phyloP scores from a whole-genome alignment of 2,888 invertebrate genomes.

The Torymus auratus region DNA sequence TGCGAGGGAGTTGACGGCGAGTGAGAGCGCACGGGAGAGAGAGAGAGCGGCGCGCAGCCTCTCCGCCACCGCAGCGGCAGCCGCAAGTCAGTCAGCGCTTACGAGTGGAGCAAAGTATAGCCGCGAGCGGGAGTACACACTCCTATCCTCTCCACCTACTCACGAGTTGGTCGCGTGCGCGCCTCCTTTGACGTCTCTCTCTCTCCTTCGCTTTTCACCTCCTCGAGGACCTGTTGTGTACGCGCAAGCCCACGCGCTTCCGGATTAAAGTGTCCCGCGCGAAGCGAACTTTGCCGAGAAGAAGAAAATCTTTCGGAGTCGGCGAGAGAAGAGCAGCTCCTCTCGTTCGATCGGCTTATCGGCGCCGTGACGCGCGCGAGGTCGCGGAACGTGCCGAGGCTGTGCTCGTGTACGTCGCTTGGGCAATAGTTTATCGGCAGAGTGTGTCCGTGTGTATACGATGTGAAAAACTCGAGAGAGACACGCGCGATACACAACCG shows the following conservation, averaged over 20 bases:
- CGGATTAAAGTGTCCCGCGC: conserved; percentile 4
- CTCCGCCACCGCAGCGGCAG: not conserved
- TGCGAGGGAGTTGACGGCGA: conserved; percentile 64
- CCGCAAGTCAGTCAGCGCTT: conserved; percentile 30
- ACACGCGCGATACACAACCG: not conserved
- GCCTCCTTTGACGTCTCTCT: not conserved
- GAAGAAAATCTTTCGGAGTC: too few relatives aligned
- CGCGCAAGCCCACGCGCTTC: conserved; percentile 1
- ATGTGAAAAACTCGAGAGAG: too few relatives aligned
- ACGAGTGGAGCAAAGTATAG: conserved; percentile 36
- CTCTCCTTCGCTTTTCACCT: not conserved
- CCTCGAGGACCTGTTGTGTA: too few relatives aligned
- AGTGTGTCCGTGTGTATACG: too few relatives aligned
- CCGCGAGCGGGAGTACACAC: not conserved
- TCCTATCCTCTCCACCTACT: not conserved
- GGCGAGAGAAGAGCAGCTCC: too few relatives aligned
- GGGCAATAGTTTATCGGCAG: too few relatives aligned
- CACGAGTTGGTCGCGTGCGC: not conserved
- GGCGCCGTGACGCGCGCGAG: too few relatives aligned
- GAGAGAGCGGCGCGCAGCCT: not conserved
- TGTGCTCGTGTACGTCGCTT: too few relatives aligned
- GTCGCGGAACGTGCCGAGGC: too few relatives aligned
- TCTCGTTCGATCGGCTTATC: too few relatives aligned
- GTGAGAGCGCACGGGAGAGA: too few relatives aligned
- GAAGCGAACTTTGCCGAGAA: too few relatives aligned